Evolutionary conservation across 2,113 vertebrate genomes (phyloP).

Genomic region (Vidua macroura): DNA sequence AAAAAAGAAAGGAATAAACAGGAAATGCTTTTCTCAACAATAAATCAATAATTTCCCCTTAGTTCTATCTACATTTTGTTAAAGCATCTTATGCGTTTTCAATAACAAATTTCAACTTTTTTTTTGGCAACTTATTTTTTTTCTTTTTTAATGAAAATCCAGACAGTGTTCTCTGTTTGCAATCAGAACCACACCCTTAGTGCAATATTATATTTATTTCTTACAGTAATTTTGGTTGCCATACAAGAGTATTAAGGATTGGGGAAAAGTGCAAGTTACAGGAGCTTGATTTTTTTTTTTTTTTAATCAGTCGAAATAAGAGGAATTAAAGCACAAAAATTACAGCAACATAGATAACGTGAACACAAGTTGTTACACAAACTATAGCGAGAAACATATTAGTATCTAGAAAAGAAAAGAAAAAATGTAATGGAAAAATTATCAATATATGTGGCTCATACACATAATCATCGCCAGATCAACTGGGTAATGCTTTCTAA

Average conservation of each 20-base stretch:
- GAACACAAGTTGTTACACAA: constrained; percentile 89
- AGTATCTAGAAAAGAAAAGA: constrained; percentile 75
- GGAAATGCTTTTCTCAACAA: background rate
- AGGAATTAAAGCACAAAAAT: constrained; percentile 94
- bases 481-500: constrained; percentile 75
- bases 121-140: constrained; percentile 30
- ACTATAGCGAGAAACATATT: constrained; percentile 82
- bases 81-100: background rate
- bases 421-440: constrained; percentile 67
- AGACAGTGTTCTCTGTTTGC: constrained; percentile 65
- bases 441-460: constrained; percentile 73
- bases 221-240: constrained; percentile 97
- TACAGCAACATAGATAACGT: constrained; percentile 93
- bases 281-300: constrained; percentile 77
- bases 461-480: constrained; percentile 73
- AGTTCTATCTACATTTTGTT: background rate
- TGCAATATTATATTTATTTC: constrained; percentile 97
- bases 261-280: constrained; percentile 88
- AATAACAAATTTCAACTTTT: background rate
- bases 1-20: background rate
- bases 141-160: constrained; percentile 23
- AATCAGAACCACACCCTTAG: constrained; percentile 83
- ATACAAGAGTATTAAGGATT: constrained; percentile 89
- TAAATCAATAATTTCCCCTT: background rate
- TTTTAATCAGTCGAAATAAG: constrained; percentile 84